Conservation (phyloP, 2,888 invertebrate genomes). For the Nymphalis c-album region DNA sequence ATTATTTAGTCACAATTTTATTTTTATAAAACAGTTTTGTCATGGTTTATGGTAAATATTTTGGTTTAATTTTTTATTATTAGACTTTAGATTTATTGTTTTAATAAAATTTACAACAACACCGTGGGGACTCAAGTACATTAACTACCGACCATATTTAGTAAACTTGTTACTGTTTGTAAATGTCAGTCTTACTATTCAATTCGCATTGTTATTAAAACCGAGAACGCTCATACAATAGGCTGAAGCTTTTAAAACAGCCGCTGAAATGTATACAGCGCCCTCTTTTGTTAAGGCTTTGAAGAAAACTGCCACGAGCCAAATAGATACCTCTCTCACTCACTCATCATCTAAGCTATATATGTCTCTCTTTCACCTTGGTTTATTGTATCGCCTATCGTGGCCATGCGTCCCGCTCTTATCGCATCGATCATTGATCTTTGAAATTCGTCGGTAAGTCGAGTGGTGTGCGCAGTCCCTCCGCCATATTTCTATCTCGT, state of each 20-base stretch:
- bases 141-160: conserved; percentile 24
- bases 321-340: conserved; percentile 56
- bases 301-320: conserved; percentile 67
- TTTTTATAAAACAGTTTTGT: too few relatives aligned
- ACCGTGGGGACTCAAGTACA: too few relatives aligned
- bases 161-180: conserved; percentile 34
- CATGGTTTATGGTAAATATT: too few relatives aligned
- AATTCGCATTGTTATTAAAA: conserved; percentile 42
- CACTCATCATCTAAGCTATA: conserved; percentile 37
- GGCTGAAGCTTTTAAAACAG: conserved; percentile 36
- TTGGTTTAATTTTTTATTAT: not conserved
- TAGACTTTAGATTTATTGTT: conserved; percentile 2
- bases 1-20: too few relatives aligned
- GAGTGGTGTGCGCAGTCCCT: conserved; percentile 75
- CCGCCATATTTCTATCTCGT: conserved; percentile 67
- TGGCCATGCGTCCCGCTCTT: conserved; percentile 66
- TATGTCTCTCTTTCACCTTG: conserved; percentile 47
- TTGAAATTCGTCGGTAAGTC: conserved; percentile 78
- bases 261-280: conserved; percentile 49
- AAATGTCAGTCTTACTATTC: conserved; percentile 27
- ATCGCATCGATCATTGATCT: conserved; percentile 81
- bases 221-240: conserved; percentile 22
- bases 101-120: not conserved
- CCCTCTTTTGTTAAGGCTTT: conserved; percentile 56
- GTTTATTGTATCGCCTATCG: conserved; percentile 50